Evolutionary conservation across 2,797 vertebrate genomes (phyloP).

Genomic region (Psittacula echo): DNA sequence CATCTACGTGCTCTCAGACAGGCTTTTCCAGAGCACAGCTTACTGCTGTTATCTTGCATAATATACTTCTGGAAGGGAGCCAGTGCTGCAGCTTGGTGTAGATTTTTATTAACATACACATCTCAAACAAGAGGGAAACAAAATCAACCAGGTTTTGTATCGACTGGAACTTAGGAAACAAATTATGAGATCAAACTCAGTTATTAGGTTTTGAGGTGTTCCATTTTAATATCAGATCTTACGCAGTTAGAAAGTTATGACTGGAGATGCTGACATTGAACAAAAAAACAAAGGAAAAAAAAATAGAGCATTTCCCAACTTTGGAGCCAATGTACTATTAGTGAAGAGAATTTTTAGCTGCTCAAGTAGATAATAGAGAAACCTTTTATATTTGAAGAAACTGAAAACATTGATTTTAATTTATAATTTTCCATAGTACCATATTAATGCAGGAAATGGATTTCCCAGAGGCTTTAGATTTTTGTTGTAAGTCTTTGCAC

Average conservation of each 20-base stretch:
- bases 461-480: neutral
- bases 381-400: neutral
- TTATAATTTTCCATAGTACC: neutral
- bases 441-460: neutral
- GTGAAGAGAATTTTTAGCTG: neutral
- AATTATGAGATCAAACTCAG: neutral
- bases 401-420: neutral
- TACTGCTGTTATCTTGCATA: constrained; percentile 14
- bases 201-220: neutral
- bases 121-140: neutral
- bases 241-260: neutral
- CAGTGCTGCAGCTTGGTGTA: neutral
- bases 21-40: neutral
- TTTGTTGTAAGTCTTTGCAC: neutral
- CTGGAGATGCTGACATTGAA: neutral
- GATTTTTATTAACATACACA: constrained; percentile 8
- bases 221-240: neutral
- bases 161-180: neutral
- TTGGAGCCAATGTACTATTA: neutral
- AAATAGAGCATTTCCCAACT: neutral
- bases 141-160: neutral
- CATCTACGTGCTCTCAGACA: neutral
- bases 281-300: neutral
- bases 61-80: constrained; percentile 10
- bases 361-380: neutral